Base-by-base conservation (phyloP, 2,888 invertebrate genomes). In the Agelastica alni region DNA sequence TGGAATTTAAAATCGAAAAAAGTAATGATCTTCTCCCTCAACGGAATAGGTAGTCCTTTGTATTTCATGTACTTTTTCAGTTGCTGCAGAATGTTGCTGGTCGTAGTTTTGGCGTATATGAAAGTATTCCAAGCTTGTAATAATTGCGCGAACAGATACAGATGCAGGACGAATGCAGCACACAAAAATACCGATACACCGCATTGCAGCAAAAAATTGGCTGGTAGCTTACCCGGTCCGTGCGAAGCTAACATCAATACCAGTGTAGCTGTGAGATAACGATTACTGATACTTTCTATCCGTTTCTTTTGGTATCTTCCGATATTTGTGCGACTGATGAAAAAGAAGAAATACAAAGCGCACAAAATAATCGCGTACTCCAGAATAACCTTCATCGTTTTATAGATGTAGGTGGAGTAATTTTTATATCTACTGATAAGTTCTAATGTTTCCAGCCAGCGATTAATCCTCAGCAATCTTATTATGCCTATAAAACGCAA, bases 1-100 rank as follows among this genome's bases (percentile, higher is more conserved):
- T 75, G 76, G 45, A 70, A 75, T 18, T 74, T 74, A 53, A 77
- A 79, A 51, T 75, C 69, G 53, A 73, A 76, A 49, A 75, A 80
- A 3, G 60, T 56, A 2, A 73, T 58, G 1, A 80, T 65, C 30
- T 75, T 72, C 12, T 70, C 67, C 54, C 74, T 72, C 45, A 78
- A 67, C 2, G 58, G 39, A 1, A 63, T 59, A 0, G 80, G 76
- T 7, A 80, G 61, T 58, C 77, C 77, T 51, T 78, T 79, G 58
- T 76, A 74, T 1, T 68, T 72, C 68, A 77, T 74, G 51, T 76
- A 80, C 32, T 77, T 77, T 26, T 72, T 66, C 16, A 80, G 62
- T 58, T 79, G 78, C 44, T 76, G 73, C 5, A 67, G 56, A 18
- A 70, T 48, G 10, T 63, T 63, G 51, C 68, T 62, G 48, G 70